phyloP scores from a whole-genome alignment of 2,888 invertebrate genomes.

The Onchidella celtica region DNA sequence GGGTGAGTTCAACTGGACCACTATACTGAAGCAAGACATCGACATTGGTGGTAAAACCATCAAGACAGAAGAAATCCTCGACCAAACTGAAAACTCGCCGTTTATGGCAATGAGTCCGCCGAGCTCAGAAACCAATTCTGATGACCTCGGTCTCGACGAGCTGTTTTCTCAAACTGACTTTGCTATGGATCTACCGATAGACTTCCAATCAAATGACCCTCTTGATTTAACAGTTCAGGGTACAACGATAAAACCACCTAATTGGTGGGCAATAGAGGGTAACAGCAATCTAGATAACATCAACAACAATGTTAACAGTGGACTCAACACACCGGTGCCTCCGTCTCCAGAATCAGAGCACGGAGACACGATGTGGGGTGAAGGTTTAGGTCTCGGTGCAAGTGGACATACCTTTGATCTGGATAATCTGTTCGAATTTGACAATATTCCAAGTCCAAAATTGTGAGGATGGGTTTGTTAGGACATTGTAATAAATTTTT shows the following conservation, averaged over 20 bases:
- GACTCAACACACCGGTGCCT: constrained; percentile 71
- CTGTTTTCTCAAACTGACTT: constrained; percentile 67
- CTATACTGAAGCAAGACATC: constrained; percentile 77
- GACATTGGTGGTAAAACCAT: constrained; percentile 75
- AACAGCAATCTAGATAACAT: constrained; percentile 57
- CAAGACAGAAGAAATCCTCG: constrained; percentile 76
- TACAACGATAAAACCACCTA: constrained; percentile 76
- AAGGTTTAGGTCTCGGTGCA: constrained; percentile 68
- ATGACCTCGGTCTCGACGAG: constrained; percentile 76
- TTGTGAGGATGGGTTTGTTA: neutral
- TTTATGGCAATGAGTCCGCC: constrained; percentile 75
- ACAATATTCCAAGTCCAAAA: constrained; percentile 41
- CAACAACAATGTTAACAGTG: constrained; percentile 59
- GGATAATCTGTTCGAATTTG: constrained; percentile 77
- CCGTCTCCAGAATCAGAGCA: constrained; percentile 68
- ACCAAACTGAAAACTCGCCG: constrained; percentile 64
- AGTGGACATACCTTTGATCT: constrained; percentile 70
- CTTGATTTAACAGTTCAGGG: constrained; percentile 78
- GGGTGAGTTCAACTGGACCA: constrained; percentile 78
- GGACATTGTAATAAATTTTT: neutral
- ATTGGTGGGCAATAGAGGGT: constrained; percentile 77
- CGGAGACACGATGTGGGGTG: constrained; percentile 73
- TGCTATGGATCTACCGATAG: constrained; percentile 60
- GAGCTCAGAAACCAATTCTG: constrained; percentile 75
- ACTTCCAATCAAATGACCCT: constrained; percentile 67